These are phyloP conservation scores for Oceanites oceanicus DNA, from an alignment of 2,113 vertebrate genomes.

Conservation along the genomic window DNA sequence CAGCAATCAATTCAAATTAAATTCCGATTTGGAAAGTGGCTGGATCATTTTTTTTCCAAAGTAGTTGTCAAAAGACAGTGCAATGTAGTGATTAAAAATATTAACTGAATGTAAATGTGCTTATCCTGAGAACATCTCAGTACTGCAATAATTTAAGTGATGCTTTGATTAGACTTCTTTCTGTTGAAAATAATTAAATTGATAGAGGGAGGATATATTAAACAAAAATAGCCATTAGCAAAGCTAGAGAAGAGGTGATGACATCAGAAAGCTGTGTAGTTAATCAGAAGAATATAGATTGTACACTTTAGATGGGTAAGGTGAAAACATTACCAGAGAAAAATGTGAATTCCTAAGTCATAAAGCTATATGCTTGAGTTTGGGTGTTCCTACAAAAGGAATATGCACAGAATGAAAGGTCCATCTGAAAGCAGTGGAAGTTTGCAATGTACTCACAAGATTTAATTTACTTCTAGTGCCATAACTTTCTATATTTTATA, in stretches of 20 bases:
- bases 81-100: neutral
- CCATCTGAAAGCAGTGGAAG: neutral
- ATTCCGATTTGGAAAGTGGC: neutral
- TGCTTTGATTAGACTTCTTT: neutral
- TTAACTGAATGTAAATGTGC: neutral
- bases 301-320: neutral
- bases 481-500: neutral
- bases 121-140: neutral
- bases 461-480: neutral
- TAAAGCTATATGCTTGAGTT: neutral
- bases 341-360: neutral
- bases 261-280: neutral
- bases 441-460: neutral
- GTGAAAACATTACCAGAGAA: neutral
- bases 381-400: neutral
- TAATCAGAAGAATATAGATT: neutral
- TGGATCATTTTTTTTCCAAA: neutral
- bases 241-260: neutral
- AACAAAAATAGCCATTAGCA: neutral
- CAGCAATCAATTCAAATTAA: neutral
- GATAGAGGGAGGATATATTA: neutral
- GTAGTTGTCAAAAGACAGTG: neutral
- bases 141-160: neutral
- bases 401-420: neutral
- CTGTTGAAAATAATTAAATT: neutral